Evolutionary conservation across 1,140 invertebrate species (phyloP).

Genomic region (Heliconius hermathena): DNA sequence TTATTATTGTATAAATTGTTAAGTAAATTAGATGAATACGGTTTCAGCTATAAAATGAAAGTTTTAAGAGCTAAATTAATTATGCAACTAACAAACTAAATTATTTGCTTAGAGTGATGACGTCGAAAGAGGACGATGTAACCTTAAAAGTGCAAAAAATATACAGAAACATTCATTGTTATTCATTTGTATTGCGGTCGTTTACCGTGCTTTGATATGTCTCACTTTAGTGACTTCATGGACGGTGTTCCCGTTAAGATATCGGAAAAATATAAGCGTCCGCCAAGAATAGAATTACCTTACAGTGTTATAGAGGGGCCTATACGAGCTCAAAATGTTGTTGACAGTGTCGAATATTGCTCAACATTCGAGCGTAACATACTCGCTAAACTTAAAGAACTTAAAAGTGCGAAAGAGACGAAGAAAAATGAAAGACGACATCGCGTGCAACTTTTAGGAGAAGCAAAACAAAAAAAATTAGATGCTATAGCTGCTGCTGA

Average conservation of each 20-base stretch:
- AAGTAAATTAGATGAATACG: slow-evolving; percentile 22
- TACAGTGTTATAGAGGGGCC: slow-evolving; percentile 85
- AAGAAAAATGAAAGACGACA: slow-evolving; percentile 83
- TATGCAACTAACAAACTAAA: slow-evolving; percentile 24
- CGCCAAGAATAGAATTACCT: slow-evolving; percentile 86
- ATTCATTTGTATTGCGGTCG: slow-evolving; percentile 64
- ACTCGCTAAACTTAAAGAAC: slow-evolving; percentile 86
- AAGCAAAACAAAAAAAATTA: slow-evolving; percentile 78
- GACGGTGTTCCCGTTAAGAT: slow-evolving; percentile 94
- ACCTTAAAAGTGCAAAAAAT: slow-evolving; percentile 76
- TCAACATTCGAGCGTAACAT: slow-evolving; percentile 88
- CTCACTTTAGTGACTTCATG: slow-evolving; percentile 84
- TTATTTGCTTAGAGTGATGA: slow-evolving; percentile 60
- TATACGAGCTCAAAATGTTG: slow-evolving; percentile 81
- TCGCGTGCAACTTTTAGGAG: slow-evolving; percentile 82
- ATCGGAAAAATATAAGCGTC: slow-evolving; percentile 91
- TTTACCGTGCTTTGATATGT: slow-evolving; percentile 66
- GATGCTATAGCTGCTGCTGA: slow-evolving; percentile 72
- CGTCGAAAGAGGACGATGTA: slow-evolving; percentile 73
- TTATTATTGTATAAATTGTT: slow-evolving; percentile 22
- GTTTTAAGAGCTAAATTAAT: slow-evolving; percentile 18
- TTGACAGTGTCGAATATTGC: slow-evolving; percentile 84
- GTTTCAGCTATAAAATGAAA: slow-evolving; percentile 25
- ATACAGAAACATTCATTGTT: slow-evolving; percentile 69
- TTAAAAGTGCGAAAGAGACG: slow-evolving; percentile 84